Conservation (phyloP, 2,888 invertebrate genomes). For the Metopia argyrocephala region DNA sequence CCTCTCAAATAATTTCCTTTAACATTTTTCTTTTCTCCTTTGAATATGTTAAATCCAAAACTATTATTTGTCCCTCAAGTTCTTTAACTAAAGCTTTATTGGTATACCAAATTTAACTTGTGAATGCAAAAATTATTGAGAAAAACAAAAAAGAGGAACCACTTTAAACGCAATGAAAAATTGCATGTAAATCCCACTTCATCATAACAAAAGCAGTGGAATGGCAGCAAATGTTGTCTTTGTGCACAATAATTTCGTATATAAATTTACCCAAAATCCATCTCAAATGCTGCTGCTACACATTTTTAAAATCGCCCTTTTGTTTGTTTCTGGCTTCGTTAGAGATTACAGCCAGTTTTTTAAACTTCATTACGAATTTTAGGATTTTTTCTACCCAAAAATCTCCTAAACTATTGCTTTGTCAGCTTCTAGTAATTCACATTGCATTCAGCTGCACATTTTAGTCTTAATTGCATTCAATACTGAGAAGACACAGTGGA, state of each 20-base stretch:
- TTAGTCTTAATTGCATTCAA: too few species aligned
- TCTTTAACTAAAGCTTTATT: not conserved
- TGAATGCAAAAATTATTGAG: not conserved
- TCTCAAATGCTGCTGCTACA: slow-evolving; percentile 47
- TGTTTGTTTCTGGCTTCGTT: not conserved
- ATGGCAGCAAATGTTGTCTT: slow-evolving; percentile 1
- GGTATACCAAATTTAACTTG: not conserved
- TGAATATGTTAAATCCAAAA: not conserved
- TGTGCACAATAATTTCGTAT: slow-evolving; percentile 40
- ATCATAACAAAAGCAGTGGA: slow-evolving; percentile 30
- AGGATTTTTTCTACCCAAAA: too few species aligned
- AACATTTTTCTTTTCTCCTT: too few species aligned
- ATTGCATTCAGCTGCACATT: too few species aligned
- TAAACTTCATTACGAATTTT: too few species aligned
- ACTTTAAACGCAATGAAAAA: slow-evolving; percentile 23
- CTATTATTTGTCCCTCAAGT: not conserved
- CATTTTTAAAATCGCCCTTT: not conserved
- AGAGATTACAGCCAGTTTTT: not conserved
- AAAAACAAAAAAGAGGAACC: not conserved
- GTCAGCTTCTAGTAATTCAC: too few species aligned
- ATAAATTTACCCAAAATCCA: slow-evolving; percentile 59
- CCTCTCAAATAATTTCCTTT: too few species aligned
- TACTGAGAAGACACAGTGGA: too few species aligned
- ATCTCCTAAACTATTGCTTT: too few species aligned
- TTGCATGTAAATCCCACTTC: slow-evolving; percentile 23